Base-by-base conservation (phyloP, 2,113 vertebrate species). In the Lethenteron camtschaticum region DNA sequence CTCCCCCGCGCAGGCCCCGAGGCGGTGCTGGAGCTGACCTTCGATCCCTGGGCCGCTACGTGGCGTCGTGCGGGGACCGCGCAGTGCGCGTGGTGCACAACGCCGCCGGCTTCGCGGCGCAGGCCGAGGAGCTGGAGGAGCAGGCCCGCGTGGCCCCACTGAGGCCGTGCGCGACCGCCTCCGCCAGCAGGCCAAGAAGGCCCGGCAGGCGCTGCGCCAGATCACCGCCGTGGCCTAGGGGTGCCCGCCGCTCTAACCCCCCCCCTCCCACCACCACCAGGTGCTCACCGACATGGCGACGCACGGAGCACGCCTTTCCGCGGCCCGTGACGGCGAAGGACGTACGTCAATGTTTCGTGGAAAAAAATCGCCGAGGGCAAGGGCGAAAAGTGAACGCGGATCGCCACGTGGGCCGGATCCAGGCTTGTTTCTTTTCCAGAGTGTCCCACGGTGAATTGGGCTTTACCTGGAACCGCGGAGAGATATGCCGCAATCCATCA, bases 51-150 rank as follows among this genome's bases (percentile, higher is more conserved):
- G 79, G 84, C 9, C 87, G 82, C 69, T 89, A 86, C 76, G 72
- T 96, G 68, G 87, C 77, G 55, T 87, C 85, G 1, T 85, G 81
- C 8, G 94, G 94, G 1, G 92, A 96, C 81, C 81, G 82, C 1
- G 81, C 80, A 4, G 81, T 96, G 71, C 75, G 83, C 0, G 74
- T 95, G 73, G 86, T 99, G 76, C 89, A 96, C 77, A 99, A 96
- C 1, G 72, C 82, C 0, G 81, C 86, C 0, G 90, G 92, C 10
- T 85, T 90, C 79, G 81, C 86, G 0, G 89, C 92, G 0, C 76
- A 86, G 14, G 82, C 88, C 71, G 82, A 81, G 68, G 88, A 99
- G 74, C 87, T 92, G 86, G 82, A 85, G 76, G 74, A 79, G 56
- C 81, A 86, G 80, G 78, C 95, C 73, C 88, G 83, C 76, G 86